A percentile compares a stretch with the other conserved stretches of the same genome.
Evolutionary conservation across 2,113 vertebrate species (phyloP).

Genomic region (Nothoprocta pentlandii): DNA sequence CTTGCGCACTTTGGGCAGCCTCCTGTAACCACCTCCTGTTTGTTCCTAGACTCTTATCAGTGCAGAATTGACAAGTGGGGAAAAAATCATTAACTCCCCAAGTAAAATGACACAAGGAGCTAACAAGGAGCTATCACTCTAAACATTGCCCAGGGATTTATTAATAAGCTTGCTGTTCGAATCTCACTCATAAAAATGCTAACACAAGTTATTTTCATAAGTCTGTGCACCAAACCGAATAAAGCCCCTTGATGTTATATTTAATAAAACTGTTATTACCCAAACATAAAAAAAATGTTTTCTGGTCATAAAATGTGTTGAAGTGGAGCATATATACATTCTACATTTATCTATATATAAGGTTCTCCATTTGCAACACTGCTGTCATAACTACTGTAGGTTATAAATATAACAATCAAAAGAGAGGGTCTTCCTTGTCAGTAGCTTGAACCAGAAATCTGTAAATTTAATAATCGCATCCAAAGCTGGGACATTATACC

Average conservation of each 20-base stretch:
- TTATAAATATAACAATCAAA: conserved; percentile 11
- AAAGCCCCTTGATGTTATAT: neutral
- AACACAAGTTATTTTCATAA: conserved; percentile 54
- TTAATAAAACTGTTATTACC: conserved; percentile 39
- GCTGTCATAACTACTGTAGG: neutral
- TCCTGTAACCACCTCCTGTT: neutral
- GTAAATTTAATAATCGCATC: neutral
- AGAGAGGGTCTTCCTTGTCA: neutral
- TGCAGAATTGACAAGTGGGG: neutral
- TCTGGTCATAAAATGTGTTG: conserved; percentile 18
- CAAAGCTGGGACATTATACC: neutral
- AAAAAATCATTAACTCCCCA: neutral
- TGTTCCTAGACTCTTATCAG: conserved; percentile 7
- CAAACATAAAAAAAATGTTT: conserved; percentile 20
- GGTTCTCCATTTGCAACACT: neutral
- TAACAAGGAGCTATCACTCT: neutral
- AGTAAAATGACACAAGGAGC: conserved; percentile 10
- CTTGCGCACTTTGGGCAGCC: neutral
- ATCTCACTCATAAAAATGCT: conserved; percentile 61
- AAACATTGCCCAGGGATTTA: conserved; percentile 41
- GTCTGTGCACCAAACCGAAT: neutral
- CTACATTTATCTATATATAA: neutral
- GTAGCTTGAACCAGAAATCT: no score
- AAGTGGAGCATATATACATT: neutral
- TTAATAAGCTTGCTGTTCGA: conserved; percentile 62